Conservation (phyloP, 2,888 invertebrate genomes). For the Trichopoda pennipes region DNA sequence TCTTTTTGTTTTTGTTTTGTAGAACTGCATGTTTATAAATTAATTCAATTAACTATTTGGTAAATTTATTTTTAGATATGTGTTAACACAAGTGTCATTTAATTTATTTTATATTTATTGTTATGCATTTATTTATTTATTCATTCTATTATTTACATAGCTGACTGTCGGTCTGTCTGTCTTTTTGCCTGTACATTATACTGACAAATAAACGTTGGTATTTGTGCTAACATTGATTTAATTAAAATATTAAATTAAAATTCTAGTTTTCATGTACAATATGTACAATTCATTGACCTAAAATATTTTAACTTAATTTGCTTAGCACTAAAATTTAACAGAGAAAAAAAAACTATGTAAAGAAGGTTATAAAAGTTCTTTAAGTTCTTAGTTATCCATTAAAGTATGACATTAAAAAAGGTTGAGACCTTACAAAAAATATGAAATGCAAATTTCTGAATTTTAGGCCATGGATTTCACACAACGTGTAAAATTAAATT, state of each 20-base stretch:
- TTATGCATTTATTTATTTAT: conserved; percentile 43
- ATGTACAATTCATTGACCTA: not conserved
- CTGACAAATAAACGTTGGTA: conserved; percentile 18
- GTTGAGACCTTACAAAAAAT: too few species aligned
- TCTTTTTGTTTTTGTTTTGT: conserved; percentile 43
- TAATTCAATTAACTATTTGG: conserved; percentile 65
- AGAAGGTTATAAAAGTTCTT: too few species aligned
- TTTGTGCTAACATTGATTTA: conserved; percentile 46
- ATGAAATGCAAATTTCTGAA: too few species aligned
- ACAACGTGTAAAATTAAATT: too few species aligned
- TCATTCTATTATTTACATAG: conserved; percentile 50
- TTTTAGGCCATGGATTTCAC: too few species aligned
- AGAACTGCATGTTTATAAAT: conserved; percentile 63
- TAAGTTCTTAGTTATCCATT: too few species aligned
- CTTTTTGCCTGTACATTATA: conserved; percentile 33
- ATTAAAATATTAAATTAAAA: conserved; percentile 45
- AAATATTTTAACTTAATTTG: not conserved
- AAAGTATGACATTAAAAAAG: too few species aligned
- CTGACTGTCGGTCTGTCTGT: conserved; percentile 26
- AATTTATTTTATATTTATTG: conserved; percentile 52
- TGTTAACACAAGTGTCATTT: conserved; percentile 68
- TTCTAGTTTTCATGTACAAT: not conserved
- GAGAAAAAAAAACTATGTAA: too few species aligned
- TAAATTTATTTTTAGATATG: conserved; percentile 66
- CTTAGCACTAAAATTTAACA: not conserved